These are phyloP conservation scores for Aphrocallistes beatrix DNA, from an alignment of 37 sponge, comb jelly and placozoan genomes.

Conservation along the genomic window DNA sequence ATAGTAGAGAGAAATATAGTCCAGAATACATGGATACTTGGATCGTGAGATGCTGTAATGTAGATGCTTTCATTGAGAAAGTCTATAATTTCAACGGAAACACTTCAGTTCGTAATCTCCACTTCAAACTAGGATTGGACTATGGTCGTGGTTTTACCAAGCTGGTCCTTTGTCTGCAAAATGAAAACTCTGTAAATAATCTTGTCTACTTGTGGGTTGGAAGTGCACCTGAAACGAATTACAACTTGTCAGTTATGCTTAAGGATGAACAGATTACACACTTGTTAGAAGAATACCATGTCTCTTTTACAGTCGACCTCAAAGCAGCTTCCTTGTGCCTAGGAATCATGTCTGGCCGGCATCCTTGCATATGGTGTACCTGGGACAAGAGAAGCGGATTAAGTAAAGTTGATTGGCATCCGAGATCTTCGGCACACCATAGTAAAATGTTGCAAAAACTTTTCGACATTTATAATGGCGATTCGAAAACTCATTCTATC, in stretches of 20 bases:
- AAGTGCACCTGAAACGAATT: background rate
- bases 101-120: background rate
- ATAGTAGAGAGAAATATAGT: background rate
- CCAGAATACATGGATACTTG: background rate
- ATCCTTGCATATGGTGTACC: background rate
- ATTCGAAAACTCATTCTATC: background rate
- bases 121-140: background rate
- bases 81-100: no score
- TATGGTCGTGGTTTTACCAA: background rate
- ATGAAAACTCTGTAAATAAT: conserved; percentile 1
- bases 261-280: background rate
- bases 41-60: background rate
- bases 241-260: background rate
- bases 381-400: background rate
- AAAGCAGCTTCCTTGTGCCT: background rate
- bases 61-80: no score
- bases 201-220: background rate
- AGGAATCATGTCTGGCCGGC: background rate
- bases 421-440: background rate
- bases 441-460: background rate
- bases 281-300: background rate
- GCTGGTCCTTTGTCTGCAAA: background rate
- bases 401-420: background rate
- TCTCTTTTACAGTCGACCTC: background rate
- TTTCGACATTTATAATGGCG: background rate